Conservation (phyloP, 2,113 vertebrate genomes). For the Perognathus longimembris region DNA sequence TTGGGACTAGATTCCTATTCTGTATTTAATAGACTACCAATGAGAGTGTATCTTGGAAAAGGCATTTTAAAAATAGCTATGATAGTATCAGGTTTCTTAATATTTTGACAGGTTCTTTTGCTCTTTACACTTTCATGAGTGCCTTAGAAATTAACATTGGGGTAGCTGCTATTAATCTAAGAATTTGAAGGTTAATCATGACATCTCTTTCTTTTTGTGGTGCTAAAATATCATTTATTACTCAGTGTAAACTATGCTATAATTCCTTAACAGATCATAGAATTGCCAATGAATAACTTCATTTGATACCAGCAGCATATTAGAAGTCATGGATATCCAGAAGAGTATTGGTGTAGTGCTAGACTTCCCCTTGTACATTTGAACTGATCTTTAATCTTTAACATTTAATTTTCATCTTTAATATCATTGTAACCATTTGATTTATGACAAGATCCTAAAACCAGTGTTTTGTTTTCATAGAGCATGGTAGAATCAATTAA, state of each 20-base stretch:
- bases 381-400: slow-evolving; percentile 39
- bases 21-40: not conserved
- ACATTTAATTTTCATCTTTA: slow-evolving; percentile 47
- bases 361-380: slow-evolving; percentile 19
- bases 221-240: slow-evolving; percentile 12
- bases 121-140: not conserved
- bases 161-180: slow-evolving; percentile 11
- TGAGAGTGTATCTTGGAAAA: slow-evolving; percentile 51
- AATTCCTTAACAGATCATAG: slow-evolving; percentile 32
- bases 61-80: not conserved
- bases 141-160: not conserved
- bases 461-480: slow-evolving; percentile 86
- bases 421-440: slow-evolving; percentile 5
- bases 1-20: no score
- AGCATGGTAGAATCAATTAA: slow-evolving; percentile 99
- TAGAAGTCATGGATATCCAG: not conserved
- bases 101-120: slow-evolving; percentile 40
- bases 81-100: not conserved
- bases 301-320: not conserved
- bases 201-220: slow-evolving; percentile 17
- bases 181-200: slow-evolving; percentile 45
- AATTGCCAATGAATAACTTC: slow-evolving; percentile 46
- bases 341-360: not conserved
- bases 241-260: slow-evolving; percentile 40
- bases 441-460: slow-evolving; percentile 49